Conservation (phyloP, 2,797 vertebrate genomes). For the Acanthurus lineatus region DNA sequence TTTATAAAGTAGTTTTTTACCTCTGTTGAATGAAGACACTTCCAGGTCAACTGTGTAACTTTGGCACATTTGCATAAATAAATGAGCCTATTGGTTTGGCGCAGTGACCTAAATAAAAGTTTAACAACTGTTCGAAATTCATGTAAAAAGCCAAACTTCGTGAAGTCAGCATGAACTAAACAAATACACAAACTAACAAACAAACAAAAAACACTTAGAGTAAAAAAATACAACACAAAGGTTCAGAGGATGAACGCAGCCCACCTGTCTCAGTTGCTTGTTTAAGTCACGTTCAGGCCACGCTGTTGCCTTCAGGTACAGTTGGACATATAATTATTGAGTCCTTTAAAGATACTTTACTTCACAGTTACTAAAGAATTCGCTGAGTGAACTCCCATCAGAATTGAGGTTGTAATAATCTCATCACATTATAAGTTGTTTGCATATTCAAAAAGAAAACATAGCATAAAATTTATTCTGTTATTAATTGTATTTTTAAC, state of each 20-base stretch:
- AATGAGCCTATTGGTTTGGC: neutral
- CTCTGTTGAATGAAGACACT: neutral
- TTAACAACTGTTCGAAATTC: neutral
- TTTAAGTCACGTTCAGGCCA: neutral
- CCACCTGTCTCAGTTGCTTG: neutral
- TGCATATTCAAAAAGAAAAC: neutral
- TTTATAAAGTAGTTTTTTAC: neutral
- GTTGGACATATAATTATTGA: neutral
- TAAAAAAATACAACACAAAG: no score
- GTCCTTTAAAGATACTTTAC: neutral
- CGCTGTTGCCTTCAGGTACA: constrained; percentile 32
- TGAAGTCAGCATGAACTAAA: neutral
- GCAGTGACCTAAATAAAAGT: neutral
- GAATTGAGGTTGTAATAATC: rapidly evolving
- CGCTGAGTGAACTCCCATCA: rapidly evolving
- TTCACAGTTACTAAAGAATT: neutral
- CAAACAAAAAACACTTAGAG: no score
- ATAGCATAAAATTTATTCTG: neutral
- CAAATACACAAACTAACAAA: no score
- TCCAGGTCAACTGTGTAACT: neutral
- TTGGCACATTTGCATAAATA: neutral
- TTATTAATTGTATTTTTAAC: no score
- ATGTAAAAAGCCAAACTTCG: neutral
- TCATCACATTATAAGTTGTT: neutral
- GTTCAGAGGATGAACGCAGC: neutral